Percentiles rank a stretch among this genome's conserved stretches.
These are phyloP conservation scores for Cynopterus brachyotis DNA, from an alignment of 2,113 vertebrate genomes.

Conservation along the genomic window DNA sequence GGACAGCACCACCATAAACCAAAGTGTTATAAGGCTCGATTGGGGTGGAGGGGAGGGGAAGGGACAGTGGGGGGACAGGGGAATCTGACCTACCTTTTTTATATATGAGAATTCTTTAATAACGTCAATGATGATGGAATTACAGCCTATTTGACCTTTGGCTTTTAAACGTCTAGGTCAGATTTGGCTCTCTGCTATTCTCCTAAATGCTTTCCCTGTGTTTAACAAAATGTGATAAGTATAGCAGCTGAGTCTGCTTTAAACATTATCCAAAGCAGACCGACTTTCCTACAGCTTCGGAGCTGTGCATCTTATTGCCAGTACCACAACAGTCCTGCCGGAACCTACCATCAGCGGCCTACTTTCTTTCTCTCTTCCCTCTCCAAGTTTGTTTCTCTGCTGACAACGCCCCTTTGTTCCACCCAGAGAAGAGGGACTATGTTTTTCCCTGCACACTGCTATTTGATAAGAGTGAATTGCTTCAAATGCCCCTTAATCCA, in stretches of 20 bases:
- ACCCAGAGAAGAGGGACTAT: constrained; percentile 69
- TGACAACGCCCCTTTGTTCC: constrained; percentile 78
- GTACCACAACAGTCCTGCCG: constrained; percentile 83
- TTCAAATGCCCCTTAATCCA: constrained; percentile 76
- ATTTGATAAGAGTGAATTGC: constrained; percentile 72
- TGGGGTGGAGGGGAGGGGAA: not conserved
- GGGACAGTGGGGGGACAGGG: not conserved
- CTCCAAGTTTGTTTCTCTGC: constrained; percentile 69
- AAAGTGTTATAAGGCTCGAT: constrained; percentile 77
- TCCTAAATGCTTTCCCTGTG: constrained; percentile 83
- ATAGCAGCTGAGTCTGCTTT: constrained; percentile 91
- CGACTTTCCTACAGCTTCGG: constrained; percentile 84
- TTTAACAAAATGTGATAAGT: constrained; percentile 82
- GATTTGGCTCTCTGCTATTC: constrained; percentile 83
- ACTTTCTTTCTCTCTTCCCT: constrained; percentile 78
- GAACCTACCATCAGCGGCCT: constrained; percentile 70
- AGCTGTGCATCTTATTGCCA: constrained; percentile 87
- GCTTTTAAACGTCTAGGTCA: constrained; percentile 79
- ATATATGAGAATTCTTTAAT: constrained; percentile 68
- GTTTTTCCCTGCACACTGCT: constrained; percentile 74
- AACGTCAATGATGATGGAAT: constrained; percentile 68
- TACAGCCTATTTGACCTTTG: constrained; percentile 81
- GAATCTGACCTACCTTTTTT: constrained; percentile 73
- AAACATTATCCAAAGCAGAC: constrained; percentile 83
- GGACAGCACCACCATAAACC: constrained; percentile 79